phyloP scores from a whole-genome alignment of 2,113 vertebrate genomes.

The Nothobranchius furzeri region DNA sequence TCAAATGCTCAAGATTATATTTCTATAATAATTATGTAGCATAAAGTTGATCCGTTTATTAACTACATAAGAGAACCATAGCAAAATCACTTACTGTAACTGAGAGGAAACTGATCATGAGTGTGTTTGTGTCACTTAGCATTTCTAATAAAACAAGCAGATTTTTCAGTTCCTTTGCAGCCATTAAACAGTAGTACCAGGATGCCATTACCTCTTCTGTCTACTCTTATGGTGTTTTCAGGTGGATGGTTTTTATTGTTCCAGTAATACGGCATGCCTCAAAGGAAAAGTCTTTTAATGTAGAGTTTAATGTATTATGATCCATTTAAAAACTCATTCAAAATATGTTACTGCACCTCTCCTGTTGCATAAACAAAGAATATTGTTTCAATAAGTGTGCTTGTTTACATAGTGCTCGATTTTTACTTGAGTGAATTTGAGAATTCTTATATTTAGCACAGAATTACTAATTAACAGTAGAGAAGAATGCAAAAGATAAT shows the following conservation, averaged over 20 bases:
- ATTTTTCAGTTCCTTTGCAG: background rate
- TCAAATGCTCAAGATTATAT: too few relatives aligned
- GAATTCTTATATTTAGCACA: too few relatives aligned
- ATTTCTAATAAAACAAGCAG: constrained; percentile 6
- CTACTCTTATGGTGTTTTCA: background rate
- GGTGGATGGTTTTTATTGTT: background rate
- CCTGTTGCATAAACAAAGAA: too few relatives aligned
- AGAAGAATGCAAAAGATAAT: background rate
- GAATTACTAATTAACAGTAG: too few relatives aligned
- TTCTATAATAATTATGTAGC: too few relatives aligned
- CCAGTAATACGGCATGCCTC: constrained; percentile 3
- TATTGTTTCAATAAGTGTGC: background rate
- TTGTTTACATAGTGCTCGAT: background rate
- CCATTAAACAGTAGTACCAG: constrained; percentile 5
- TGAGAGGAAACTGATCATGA: background rate
- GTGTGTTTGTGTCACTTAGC: background rate
- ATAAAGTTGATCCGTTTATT: too few relatives aligned
- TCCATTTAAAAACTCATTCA: background rate
- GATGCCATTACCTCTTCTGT: constrained; percentile 13
- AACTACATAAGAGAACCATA: too few relatives aligned
- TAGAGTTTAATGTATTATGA: constrained; percentile 12
- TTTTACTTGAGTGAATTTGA: background rate
- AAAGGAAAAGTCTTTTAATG: constrained; percentile 9
- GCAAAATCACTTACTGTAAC: background rate
- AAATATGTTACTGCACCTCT: background rate